Percentiles rank a stretch among this genome's conserved stretches.
phyloP scores from a whole-genome alignment of 2,113 vertebrate species.

The Salvelinus fontinalis region DNA sequence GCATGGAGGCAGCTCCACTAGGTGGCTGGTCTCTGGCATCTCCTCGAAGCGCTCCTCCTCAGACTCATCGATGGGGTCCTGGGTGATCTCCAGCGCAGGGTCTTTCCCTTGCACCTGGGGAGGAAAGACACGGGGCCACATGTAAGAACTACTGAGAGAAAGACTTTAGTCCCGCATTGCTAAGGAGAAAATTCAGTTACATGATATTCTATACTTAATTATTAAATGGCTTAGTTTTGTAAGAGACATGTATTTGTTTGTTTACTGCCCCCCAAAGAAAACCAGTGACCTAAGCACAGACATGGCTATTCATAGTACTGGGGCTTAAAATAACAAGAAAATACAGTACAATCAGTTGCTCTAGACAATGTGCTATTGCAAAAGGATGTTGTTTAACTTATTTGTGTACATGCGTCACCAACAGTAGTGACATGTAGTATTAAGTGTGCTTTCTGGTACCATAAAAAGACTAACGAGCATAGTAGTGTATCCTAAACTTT shows the following conservation, averaged over 20 bases:
- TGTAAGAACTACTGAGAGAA: too few relatives aligned
- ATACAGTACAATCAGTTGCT: too few relatives aligned
- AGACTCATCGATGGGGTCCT: constrained; percentile 97
- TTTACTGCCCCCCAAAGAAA: neutral
- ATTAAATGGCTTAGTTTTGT: neutral
- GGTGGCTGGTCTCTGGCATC: constrained; percentile 92
- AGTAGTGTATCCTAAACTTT: neutral
- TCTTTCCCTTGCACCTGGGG: constrained; percentile 96
- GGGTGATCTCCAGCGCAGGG: constrained; percentile 95
- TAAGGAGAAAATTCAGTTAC: too few relatives aligned
- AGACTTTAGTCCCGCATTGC: too few relatives aligned
- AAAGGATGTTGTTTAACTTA: too few relatives aligned
- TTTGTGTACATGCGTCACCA: too few relatives aligned
- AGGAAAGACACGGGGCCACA: neutral
- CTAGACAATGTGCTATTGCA: too few relatives aligned
- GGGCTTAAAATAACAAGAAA: too few relatives aligned
- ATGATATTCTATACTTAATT: too few relatives aligned
- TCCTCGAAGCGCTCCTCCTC: constrained; percentile 98
- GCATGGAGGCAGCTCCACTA: constrained; percentile 92
- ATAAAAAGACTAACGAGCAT: too few relatives aligned
- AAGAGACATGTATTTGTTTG: neutral
- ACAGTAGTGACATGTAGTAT: too few relatives aligned
- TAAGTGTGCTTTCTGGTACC: neutral
- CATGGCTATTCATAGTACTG: neutral
- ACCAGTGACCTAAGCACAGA: neutral